Conservation (phyloP, 2,888 invertebrate genomes). For the Andrena flavipes region DNA sequence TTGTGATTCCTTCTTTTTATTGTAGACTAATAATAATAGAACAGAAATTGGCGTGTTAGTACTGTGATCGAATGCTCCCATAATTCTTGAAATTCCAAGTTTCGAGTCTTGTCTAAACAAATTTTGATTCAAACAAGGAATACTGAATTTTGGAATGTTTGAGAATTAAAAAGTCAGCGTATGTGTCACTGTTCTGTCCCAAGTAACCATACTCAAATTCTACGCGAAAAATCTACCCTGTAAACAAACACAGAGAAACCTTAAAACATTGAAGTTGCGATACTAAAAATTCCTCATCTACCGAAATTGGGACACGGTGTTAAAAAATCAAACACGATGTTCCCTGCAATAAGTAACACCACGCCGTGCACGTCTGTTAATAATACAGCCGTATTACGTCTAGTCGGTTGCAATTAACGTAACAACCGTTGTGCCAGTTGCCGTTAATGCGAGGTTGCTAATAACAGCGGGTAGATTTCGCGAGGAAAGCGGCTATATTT, state of each 20-base stretch:
- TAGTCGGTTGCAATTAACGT: constrained; percentile 9
- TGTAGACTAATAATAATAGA: too few relatives aligned
- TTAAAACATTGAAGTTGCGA: too few relatives aligned
- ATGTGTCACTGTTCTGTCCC: too few relatives aligned
- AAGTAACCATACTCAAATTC: too few relatives aligned
- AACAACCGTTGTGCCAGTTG: constrained; percentile 13
- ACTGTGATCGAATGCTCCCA: too few relatives aligned
- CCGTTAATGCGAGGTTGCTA: constrained; percentile 28
- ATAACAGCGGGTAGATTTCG: constrained; percentile 17
- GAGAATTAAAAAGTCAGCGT: neutral
- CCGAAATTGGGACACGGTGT: too few relatives aligned
- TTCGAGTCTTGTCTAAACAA: neutral
- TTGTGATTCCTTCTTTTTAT: too few relatives aligned
- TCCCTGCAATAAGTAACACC: neutral
- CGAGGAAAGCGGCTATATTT: constrained; percentile 33
- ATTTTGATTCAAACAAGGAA: neutral
- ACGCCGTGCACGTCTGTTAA: neutral
- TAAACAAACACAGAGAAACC: too few relatives aligned
- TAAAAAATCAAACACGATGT: too few relatives aligned
- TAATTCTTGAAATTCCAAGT: neutral
- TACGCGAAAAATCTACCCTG: too few relatives aligned
- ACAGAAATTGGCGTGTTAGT: too few relatives aligned
- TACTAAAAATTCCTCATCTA: too few relatives aligned
- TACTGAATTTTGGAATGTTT: neutral
- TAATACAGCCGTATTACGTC: constrained; percentile 7